phyloP scores from a whole-genome alignment of 2,888 invertebrate species.

The Diabrotica balteata region DNA sequence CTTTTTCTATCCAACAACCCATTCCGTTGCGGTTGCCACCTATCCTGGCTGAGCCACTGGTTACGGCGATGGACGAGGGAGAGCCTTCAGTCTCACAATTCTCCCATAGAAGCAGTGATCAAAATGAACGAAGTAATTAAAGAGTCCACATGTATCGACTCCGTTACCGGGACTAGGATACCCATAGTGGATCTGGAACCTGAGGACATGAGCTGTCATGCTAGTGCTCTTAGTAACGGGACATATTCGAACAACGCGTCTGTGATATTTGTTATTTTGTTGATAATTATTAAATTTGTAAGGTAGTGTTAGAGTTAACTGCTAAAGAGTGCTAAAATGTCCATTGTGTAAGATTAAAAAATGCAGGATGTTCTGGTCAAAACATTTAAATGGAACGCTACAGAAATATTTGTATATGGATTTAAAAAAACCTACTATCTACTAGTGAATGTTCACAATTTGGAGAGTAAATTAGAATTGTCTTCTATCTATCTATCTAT shows the following conservation, averaged over 20 bases:
- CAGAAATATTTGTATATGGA: too few species aligned
- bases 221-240: slow-evolving; percentile 75
- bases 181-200: slow-evolving; percentile 78
- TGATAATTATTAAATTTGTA: slow-evolving; percentile 14
- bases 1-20: slow-evolving; percentile 66
- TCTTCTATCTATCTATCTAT: too few species aligned
- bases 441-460: too few species aligned
- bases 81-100: slow-evolving; percentile 78
- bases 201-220: slow-evolving; percentile 84
- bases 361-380: too few species aligned
- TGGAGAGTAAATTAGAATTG: too few species aligned
- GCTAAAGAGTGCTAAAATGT: too few species aligned
- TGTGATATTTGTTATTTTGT: slow-evolving; percentile 23
- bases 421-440: too few species aligned
- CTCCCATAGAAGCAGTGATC: slow-evolving; percentile 57
- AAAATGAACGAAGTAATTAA: slow-evolving; percentile 65
- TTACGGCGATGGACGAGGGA: slow-evolving; percentile 87
- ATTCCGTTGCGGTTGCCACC: slow-evolving; percentile 84
- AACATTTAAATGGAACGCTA: too few species aligned
- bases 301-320: slow-evolving; percentile 5
- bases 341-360: too few species aligned
- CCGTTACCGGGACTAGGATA: slow-evolving; percentile 67
- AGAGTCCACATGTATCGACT: slow-evolving; percentile 75
- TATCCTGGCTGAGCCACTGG: slow-evolving; percentile 92
- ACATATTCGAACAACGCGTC: slow-evolving; percentile 24